Conservation (phyloP, 2,888 invertebrate species). For the Leptopilina syphax region DNA sequence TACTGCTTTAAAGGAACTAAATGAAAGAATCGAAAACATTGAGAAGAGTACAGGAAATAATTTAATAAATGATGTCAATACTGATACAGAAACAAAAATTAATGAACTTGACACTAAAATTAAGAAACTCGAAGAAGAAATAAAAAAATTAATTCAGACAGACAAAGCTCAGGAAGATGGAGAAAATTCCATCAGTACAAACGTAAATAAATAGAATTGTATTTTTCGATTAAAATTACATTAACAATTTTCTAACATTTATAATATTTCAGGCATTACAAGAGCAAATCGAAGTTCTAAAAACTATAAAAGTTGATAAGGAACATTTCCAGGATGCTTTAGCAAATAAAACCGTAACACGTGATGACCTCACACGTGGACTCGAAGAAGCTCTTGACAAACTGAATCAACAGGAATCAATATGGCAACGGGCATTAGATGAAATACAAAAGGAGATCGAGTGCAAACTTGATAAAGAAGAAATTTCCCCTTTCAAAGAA, state of each 20-base stretch:
- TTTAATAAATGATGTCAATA: conserved; percentile 30
- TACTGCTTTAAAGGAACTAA: conserved; percentile 47
- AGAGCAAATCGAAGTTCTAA: conserved; percentile 83
- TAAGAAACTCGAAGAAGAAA: conserved; percentile 74
- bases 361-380: conserved; percentile 82
- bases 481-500: conserved; percentile 82
- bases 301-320: conserved; percentile 84
- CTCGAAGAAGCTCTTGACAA: conserved; percentile 83
- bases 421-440: conserved; percentile 83
- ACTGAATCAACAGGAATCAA: conserved; percentile 81
- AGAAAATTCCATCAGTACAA: conserved; percentile 79
- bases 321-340: conserved; percentile 85
- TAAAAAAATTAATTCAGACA: conserved; percentile 73
- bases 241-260: conserved; percentile 10
- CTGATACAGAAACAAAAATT: conserved; percentile 55
- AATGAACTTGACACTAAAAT: conserved; percentile 74
- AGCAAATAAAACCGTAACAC: conserved; percentile 85
- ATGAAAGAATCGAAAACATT: conserved; percentile 54
- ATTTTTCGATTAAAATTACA: no score
- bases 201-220: conserved; percentile 72
- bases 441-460: conserved; percentile 84
- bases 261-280: conserved; percentile 77
- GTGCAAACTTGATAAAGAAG: conserved; percentile 82
- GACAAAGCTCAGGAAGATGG: conserved; percentile 79
- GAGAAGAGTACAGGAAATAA: conserved; percentile 57